phyloP scores from a whole-genome alignment of 2,797 vertebrate genomes.

The Propithecus deckenii region DNA sequence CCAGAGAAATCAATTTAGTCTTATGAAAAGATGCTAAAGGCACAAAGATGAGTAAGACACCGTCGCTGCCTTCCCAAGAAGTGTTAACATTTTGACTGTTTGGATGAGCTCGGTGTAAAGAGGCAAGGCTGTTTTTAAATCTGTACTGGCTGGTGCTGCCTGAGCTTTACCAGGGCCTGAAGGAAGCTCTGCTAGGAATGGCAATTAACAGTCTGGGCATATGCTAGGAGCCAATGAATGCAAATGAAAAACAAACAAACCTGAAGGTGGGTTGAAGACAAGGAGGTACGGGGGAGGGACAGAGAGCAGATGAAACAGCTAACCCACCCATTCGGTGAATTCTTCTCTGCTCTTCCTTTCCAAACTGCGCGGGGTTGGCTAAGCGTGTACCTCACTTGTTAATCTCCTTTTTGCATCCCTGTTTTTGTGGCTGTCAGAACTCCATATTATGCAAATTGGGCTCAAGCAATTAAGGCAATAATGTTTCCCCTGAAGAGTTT shows the following conservation, averaged over 20 bases:
- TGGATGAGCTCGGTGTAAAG: conserved; percentile 36
- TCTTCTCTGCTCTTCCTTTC: conserved; percentile 76
- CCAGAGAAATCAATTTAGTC: conserved; percentile 32
- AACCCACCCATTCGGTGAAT: conserved; percentile 72
- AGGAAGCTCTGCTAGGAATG: conserved; percentile 51
- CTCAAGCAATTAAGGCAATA: conserved; percentile 89
- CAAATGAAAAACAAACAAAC: conserved; percentile 73
- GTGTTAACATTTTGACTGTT: conserved; percentile 38
- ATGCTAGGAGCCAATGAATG: conserved; percentile 39
- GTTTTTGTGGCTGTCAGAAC: conserved; percentile 86
- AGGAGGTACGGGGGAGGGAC: conserved; percentile 49
- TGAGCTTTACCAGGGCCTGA: conserved; percentile 25
- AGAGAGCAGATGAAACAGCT: conserved; percentile 61
- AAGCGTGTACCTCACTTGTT: conserved; percentile 75
- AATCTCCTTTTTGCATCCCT: conserved; percentile 87
- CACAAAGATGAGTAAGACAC: background rate
- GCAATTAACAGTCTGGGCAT: conserved; percentile 76
- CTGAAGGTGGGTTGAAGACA: conserved; percentile 19
- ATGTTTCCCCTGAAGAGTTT: conserved; percentile 88
- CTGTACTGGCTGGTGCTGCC: background rate
- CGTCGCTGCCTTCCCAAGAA: background rate
- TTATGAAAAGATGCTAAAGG: background rate
- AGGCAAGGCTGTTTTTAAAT: conserved; percentile 55
- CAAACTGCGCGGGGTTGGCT: conserved; percentile 80
- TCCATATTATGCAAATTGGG: conserved; percentile 85